A percentile compares a stretch with the other conserved stretches of the same genome.
Conservation (phyloP, 2,888 invertebrate species). For the Slavum lentiscoides region DNA sequence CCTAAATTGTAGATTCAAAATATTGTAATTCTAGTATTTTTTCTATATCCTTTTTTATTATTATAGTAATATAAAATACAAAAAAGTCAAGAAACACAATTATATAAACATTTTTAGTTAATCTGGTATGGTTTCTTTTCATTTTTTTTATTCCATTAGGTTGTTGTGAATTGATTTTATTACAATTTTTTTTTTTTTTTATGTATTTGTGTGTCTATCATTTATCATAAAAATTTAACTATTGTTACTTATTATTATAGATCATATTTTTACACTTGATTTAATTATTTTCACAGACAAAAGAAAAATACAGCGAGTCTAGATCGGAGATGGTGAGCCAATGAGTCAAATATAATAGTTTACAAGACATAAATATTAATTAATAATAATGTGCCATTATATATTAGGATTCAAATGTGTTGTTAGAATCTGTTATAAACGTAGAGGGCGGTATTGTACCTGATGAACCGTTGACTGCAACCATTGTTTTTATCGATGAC, state of each 20-base stretch:
- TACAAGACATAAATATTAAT: neutral
- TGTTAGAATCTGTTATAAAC: conserved; percentile 5
- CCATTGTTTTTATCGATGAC: conserved; percentile 26
- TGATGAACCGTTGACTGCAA: conserved; percentile 32
- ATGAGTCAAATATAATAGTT: conserved; percentile 4
- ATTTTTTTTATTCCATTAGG: too few species aligned
- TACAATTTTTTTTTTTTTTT: too few species aligned
- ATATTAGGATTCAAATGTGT: conserved; percentile 24
- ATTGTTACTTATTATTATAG: neutral
- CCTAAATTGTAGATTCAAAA: neutral
- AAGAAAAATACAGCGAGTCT: neutral
- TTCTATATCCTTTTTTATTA: too few species aligned
- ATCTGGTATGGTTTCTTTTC: too few species aligned
- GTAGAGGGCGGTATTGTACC: conserved; percentile 29
- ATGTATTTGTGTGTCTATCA: too few species aligned
- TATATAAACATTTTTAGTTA: too few species aligned
- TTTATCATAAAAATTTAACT: too few species aligned
- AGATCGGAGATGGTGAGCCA: neutral
- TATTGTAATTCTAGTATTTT: too few species aligned
- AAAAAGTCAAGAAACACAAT: too few species aligned
- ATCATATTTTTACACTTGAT: too few species aligned
- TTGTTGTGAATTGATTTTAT: too few species aligned
- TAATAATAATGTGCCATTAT: neutral
- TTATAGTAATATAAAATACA: too few species aligned
- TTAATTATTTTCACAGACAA: conserved; percentile 1